Evolutionary conservation across 2,113 vertebrate species (phyloP), one percentile per base, ranked within the genome.

Genomic region (Acanthisitta chloris): DNA sequence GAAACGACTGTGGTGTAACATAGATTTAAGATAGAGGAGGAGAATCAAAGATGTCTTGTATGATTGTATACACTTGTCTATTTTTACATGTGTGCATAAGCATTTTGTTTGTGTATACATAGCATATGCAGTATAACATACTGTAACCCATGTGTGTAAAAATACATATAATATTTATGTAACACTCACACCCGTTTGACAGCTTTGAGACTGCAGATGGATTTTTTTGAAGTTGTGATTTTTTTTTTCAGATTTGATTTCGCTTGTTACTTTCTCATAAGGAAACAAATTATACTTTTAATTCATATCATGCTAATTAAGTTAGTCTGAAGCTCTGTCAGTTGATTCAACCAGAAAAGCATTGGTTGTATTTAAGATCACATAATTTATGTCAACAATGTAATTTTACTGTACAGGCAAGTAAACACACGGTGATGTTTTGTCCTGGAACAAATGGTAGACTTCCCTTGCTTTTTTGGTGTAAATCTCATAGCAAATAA

Each of bases 401-500:
- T 90, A 55, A 76, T 94, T 93, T 95, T 93, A 52, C 42, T 76
- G 42, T 82, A 64, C 69, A 94, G 62, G 62, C 57, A 91, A 83
- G 64, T 95, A 93, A 95, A 88, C 25, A 71, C 61, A 17, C 29
- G 9, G 38, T 65, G 67, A 70, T 81, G 31, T 83, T 95, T 95
- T 80, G 86, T 86, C 54, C 94, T 90, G 82, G 40, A 66, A 45
- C 29, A 82, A 58, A 13, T 66, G 34, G 64, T 54, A 81, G 90
- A 81, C 64, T 70, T 59, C 64, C 88, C 67, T 79, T 83, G 77
- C 76, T 59, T 92, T 94, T 83, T 87, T 4, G 8, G 64, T 91
- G 89, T 55, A 65, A 88, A 86, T 52, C 65, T 65, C 64, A 45
- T 95, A 79, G 74, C 69, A 96, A 97, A 93, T 95, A 86, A 95